Conservation (phyloP, 2,888 invertebrate genomes). For the Lordiphosa fenestrarum region DNA sequence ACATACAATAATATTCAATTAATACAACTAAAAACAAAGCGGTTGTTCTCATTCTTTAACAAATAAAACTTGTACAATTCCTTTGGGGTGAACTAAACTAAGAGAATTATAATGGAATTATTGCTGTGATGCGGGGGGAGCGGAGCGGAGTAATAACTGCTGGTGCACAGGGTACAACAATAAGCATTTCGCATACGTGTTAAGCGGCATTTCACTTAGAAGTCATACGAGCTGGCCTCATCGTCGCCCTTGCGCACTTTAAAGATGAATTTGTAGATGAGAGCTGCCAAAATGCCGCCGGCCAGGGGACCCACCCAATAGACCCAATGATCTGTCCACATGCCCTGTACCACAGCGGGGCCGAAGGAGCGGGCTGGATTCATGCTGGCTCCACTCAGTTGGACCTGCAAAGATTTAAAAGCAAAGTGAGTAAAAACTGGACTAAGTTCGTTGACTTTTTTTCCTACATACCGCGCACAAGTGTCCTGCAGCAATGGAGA, state of each 20-base stretch:
- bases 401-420: constrained; percentile 83
- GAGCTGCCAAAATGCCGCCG: constrained; percentile 88
- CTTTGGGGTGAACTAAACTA: constrained; percentile 25
- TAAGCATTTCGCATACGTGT: constrained; percentile 3
- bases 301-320: constrained; percentile 93
- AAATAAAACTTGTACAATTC: constrained; percentile 61
- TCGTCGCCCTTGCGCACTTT: constrained; percentile 87
- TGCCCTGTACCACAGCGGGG: constrained; percentile 89
- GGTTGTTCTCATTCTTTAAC: constrained; percentile 59
- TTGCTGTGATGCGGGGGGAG: constrained; percentile 22
- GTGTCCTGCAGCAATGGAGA: constrained; percentile 92
- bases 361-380: constrained; percentile 95
- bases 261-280: constrained; percentile 87
- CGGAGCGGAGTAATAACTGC: constrained; percentile 27
- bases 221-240: constrained; percentile 89
- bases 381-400: constrained; percentile 93
- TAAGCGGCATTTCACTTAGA: constrained; percentile 79
- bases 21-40: constrained; percentile 40
- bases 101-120: constrained; percentile 30
- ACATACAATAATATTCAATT: constrained; percentile 44
- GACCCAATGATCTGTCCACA: constrained; percentile 91
- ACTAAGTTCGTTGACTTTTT: constrained; percentile 4
- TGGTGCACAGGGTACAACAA: constrained; percentile 47
- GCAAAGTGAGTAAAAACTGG: not conserved
- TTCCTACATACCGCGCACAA: constrained; percentile 87